A percentile compares a stretch with the other conserved stretches of the same genome.
These are phyloP conservation scores for Myotis findleyi DNA, from an alignment of 2,797 vertebrate species.

Conservation along the genomic window DNA sequence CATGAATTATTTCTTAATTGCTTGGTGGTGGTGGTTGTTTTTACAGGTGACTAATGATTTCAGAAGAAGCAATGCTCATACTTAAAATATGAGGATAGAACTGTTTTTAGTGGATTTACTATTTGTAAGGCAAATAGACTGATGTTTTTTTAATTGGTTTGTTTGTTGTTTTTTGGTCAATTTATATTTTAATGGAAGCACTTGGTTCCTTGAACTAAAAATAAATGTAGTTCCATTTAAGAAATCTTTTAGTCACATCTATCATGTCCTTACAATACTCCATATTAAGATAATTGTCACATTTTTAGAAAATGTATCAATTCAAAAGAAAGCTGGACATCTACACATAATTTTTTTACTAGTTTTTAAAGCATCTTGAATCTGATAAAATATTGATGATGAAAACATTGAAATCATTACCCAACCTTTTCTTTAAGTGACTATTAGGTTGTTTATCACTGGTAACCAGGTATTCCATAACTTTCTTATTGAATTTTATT, in stretches of 20 bases:
- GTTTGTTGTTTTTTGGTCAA: neutral
- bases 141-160: neutral
- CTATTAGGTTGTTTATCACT: slow-evolving; percentile 21
- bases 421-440: slow-evolving; percentile 42
- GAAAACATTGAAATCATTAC: slow-evolving; percentile 17
- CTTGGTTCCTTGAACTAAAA: slow-evolving; percentile 47
- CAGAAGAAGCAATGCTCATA: neutral
- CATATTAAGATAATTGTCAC: neutral
- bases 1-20: slow-evolving; percentile 35
- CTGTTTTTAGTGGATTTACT: slow-evolving; percentile 27
- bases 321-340: slow-evolving; percentile 40
- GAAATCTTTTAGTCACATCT: slow-evolving; percentile 7
- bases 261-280: neutral
- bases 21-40: neutral
- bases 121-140: slow-evolving; percentile 31
- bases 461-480: neutral
- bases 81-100: slow-evolving; percentile 10
- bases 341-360: slow-evolving; percentile 44
- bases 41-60: neutral
- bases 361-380: slow-evolving; percentile 51
- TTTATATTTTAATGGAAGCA: slow-evolving; percentile 49
- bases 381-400: neutral
- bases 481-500: slow-evolving; percentile 20
- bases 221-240: slow-evolving; percentile 33
- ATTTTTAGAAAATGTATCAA: slow-evolving; percentile 46